Base-by-base conservation (phyloP, 1,140 invertebrate species). In the Lordiphosa clarofinis region DNA sequence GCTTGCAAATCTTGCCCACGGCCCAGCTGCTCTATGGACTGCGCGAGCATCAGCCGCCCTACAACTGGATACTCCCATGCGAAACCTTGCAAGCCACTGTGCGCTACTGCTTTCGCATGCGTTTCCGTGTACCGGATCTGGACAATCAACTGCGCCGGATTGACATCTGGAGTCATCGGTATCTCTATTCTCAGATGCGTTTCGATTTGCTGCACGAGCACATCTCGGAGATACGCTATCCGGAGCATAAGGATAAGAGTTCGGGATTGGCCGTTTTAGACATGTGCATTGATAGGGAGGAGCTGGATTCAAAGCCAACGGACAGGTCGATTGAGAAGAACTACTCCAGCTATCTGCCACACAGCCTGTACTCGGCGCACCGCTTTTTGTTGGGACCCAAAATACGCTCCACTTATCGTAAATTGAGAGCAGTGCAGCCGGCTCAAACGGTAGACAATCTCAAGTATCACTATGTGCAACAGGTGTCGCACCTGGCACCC, bases 151-250 rank as follows among this genome's bases (percentile, higher is more conserved):
- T 97, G 10, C 92, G 92, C 59, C 91, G 91, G 52, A 89, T 94
- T 35, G 96, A 97, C 90, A 66, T 89, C 15, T 91, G 92, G 48
- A 94, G 95, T 9, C 96, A 95, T 79, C 92, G 96, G 73, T 97
- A 96, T 89, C 95, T 94, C 87, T 97, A 96, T 88, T 92, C 94
- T 88, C 96, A 97, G 93, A 94, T 93, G 28, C 90, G 94, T 35
- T 91, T 91, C 78, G 96, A 96, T 91, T 92, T 97, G 11, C 89
- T 96, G 35, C 91, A 94, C 39, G 95, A 94, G 73, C 93, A 93
- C 78, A 93, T 97, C 61, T 90, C 92, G 12, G 94, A 95, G 84
- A 93, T 96, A 49, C 91, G 92, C 55, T 95, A 94, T 90, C 93
- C 94, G 33, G 92, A 93, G 58, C 92, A 94, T 63, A 94, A 94